These are phyloP conservation scores for Agrilus mali DNA, from an alignment of 2,888 invertebrate species.

Conservation along the genomic window DNA sequence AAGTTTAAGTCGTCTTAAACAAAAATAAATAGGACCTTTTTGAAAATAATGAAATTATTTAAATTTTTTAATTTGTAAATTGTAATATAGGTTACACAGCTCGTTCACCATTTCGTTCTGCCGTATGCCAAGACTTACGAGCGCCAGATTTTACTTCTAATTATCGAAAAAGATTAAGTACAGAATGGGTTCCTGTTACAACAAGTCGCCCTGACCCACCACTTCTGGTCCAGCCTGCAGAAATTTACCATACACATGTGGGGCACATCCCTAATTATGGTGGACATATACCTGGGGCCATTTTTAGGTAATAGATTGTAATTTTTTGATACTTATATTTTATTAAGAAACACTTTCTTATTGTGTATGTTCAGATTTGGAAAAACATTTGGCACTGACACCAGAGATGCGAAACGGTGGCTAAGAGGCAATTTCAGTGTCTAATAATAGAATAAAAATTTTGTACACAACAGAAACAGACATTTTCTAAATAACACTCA, in stretches of 20 bases:
- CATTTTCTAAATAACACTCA: too few relatives aligned
- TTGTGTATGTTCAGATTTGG: conserved; percentile 44
- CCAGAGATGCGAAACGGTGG: conserved; percentile 62
- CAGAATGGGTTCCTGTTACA: conserved; percentile 62
- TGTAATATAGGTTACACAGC: too few relatives aligned
- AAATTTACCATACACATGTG: conserved; percentile 60
- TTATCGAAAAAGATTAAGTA: conserved; percentile 56
- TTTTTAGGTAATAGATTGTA: conserved; percentile 45
- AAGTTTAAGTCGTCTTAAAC: background rate
- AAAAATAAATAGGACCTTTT: too few relatives aligned
- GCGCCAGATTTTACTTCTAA: conserved; percentile 54
- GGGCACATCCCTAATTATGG: conserved; percentile 66
- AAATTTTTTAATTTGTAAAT: too few relatives aligned
- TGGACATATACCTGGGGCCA: conserved; percentile 64
- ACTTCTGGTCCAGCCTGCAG: conserved; percentile 36
- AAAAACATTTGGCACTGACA: conserved; percentile 62
- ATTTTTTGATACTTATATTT: conserved; percentile 23
- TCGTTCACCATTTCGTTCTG: too few relatives aligned
- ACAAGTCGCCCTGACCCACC: conserved; percentile 41
- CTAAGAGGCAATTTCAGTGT: conserved; percentile 49
- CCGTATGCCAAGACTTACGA: too few relatives aligned
- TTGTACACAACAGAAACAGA: too few relatives aligned
- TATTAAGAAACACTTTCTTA: too few relatives aligned
- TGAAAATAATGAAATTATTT: too few relatives aligned
- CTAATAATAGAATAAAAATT: conserved; percentile 5